phyloP scores from a whole-genome alignment of 2,113 vertebrate genomes.

The Cephalopholis sonnerati region DNA sequence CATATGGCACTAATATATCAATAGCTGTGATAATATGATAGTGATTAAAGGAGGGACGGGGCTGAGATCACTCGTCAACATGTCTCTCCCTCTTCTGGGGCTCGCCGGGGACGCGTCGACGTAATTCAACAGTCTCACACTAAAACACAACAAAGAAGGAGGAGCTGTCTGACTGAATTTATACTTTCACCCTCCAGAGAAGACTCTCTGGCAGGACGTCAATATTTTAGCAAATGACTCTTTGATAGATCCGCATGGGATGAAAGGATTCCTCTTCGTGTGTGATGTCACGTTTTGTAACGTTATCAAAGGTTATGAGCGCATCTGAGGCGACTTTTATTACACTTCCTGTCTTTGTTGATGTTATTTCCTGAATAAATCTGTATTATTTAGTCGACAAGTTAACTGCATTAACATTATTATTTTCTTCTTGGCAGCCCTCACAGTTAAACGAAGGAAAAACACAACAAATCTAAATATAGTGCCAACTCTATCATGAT shows the following conservation, averaged over 20 bases:
- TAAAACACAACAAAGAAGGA: not conserved
- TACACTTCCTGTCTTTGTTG: constrained; percentile 40
- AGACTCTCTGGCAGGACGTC: not conserved
- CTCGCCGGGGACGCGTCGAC: not conserved
- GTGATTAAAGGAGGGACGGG: constrained; percentile 29
- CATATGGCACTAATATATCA: not conserved
- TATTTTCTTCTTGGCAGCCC: not conserved
- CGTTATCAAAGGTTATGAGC: not conserved
- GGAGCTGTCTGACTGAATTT: not conserved
- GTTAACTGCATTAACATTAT: not conserved
- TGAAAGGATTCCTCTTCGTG: not conserved
- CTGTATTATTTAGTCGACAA: not conserved
- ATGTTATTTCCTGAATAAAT: constrained; percentile 8
- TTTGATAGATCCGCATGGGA: not conserved
- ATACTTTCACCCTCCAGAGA: not conserved
- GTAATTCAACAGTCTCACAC: constrained; percentile 26
- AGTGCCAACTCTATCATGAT: too few relatives aligned
- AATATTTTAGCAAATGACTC: not conserved
- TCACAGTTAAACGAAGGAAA: not conserved
- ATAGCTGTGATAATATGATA: not conserved
- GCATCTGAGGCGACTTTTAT: not conserved
- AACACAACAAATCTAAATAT: not conserved
- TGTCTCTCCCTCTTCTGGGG: constrained; percentile 29
- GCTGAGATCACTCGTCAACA: constrained; percentile 39
- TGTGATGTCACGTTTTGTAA: not conserved